phyloP scores from a whole-genome alignment of 1,140 invertebrate genomes.

The Bradysia coprophila region DNA sequence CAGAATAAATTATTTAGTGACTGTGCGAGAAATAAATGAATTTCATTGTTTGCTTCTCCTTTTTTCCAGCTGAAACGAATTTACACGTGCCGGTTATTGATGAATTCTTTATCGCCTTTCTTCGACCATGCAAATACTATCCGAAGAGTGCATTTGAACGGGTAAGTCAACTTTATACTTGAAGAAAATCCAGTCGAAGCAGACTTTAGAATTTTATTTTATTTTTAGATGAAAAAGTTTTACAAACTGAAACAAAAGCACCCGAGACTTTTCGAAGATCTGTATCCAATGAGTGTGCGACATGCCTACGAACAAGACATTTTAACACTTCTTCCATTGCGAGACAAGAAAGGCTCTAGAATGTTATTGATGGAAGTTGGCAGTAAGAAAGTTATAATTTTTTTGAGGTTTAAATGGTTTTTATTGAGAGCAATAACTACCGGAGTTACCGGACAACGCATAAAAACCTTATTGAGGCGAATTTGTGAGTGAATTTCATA shows the following conservation, averaged over 20 bases:
- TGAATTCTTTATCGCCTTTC: constrained; percentile 39
- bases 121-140: constrained; percentile 48
- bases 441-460: too few relatives aligned
- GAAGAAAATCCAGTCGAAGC: not conserved
- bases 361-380: constrained; percentile 34
- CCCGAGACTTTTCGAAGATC: constrained; percentile 27
- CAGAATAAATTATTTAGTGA: too few relatives aligned
- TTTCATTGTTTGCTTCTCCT: too few relatives aligned
- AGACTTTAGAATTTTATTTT: not conserved
- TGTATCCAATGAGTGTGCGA: constrained; percentile 27
- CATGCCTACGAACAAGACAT: constrained; percentile 30
- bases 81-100: constrained; percentile 35
- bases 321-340: constrained; percentile 32
- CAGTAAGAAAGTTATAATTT: constrained; percentile 21
- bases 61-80: constrained; percentile 25
- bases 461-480: too few relatives aligned
- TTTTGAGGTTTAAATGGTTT: not conserved
- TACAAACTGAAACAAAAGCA: constrained; percentile 35
- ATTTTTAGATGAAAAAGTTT: constrained; percentile 31
- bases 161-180: constrained; percentile 20
- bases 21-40: too few relatives aligned
- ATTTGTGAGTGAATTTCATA: too few relatives aligned
- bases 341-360: constrained; percentile 30
- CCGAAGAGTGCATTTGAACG: constrained; percentile 39
- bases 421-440: too few relatives aligned